Evolutionary conservation across 2,888 invertebrate species (phyloP).

Genomic region (Orthonevra nobilis): DNA sequence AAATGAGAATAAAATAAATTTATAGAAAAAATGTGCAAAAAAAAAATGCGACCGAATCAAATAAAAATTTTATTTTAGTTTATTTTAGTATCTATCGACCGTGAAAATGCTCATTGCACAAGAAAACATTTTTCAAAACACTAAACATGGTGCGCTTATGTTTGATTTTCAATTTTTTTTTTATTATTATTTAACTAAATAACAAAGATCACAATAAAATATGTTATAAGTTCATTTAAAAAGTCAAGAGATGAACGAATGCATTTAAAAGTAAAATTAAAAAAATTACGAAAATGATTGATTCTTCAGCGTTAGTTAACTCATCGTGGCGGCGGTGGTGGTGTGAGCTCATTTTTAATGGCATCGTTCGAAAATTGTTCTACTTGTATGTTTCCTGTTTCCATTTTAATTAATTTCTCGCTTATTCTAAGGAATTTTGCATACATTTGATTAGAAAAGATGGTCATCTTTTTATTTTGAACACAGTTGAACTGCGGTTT

Average conservation of each 20-base stretch:
- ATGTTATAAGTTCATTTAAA: neutral
- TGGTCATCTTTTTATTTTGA: conserved; percentile 43
- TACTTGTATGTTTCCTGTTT: neutral
- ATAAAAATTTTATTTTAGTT: conserved; percentile 6
- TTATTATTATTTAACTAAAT: conserved; percentile 12
- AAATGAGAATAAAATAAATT: conserved; percentile 8
- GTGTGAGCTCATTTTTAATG: neutral
- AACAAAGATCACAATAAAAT: conserved; percentile 40
- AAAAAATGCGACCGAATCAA: conserved; percentile 19
- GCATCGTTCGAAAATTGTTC: conserved; percentile 13
- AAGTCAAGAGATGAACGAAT: conserved; percentile 45
- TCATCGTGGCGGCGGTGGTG: too few relatives aligned
- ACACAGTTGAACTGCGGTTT: conserved; percentile 50
- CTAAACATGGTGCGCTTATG: neutral
- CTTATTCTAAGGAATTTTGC: conserved; percentile 28
- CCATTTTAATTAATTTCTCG: neutral
- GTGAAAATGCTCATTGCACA: conserved; percentile 6
- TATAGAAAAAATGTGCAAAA: neutral
- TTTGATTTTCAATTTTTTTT: neutral
- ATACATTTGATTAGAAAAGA: conserved; percentile 18
- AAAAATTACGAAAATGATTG: neutral
- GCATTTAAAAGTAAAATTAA: conserved; percentile 3
- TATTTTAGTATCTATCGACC: too few relatives aligned
- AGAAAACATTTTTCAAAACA: conserved; percentile 11
- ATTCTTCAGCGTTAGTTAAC: too few relatives aligned